These are phyloP conservation scores for Pseudomyrmex gracilis DNA, from an alignment of 1,140 invertebrate genomes.

Conservation along the genomic window DNA sequence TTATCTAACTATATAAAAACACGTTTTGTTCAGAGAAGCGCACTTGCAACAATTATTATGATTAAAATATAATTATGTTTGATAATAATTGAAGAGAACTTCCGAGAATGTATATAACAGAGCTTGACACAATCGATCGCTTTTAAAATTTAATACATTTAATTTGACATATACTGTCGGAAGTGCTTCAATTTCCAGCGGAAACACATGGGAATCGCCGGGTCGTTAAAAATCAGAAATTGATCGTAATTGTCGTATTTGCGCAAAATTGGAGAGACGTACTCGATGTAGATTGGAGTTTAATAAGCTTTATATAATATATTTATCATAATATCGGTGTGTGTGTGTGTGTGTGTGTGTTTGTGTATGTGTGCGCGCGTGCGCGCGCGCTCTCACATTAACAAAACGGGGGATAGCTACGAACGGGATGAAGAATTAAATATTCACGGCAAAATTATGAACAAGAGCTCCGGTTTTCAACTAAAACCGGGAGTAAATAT, in stretches of 20 bases:
- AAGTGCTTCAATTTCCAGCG: neutral
- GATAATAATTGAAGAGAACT: constrained; percentile 12
- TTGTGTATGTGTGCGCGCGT: neutral
- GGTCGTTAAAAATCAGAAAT: constrained; percentile 1
- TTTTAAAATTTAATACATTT: neutral
- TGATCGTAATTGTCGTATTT: constrained; percentile 32
- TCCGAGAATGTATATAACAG: neutral
- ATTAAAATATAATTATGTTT: constrained; percentile 33
- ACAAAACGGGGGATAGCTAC: constrained; percentile 22
- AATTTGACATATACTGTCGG: neutral
- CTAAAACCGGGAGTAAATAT: constrained; percentile 17
- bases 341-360: neutral
- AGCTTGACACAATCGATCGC: neutral
- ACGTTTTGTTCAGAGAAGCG: no score
- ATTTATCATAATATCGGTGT: constrained; percentile 35
- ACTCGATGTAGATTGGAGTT: constrained; percentile 36
- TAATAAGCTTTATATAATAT: constrained; percentile 49
- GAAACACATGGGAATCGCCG: neutral
- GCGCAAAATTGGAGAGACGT: constrained; percentile 27
- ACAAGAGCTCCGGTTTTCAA: constrained; percentile 12
- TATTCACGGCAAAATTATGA: constrained; percentile 52
- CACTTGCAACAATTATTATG: no score
- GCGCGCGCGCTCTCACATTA: neutral
- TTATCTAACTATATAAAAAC: no score
- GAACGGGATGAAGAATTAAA: constrained; percentile 54